Percentiles rank a stretch among this genome's conserved stretches.
These are phyloP conservation scores for Acleris laterana DNA, from an alignment of 2,888 invertebrate species.

Conservation along the genomic window DNA sequence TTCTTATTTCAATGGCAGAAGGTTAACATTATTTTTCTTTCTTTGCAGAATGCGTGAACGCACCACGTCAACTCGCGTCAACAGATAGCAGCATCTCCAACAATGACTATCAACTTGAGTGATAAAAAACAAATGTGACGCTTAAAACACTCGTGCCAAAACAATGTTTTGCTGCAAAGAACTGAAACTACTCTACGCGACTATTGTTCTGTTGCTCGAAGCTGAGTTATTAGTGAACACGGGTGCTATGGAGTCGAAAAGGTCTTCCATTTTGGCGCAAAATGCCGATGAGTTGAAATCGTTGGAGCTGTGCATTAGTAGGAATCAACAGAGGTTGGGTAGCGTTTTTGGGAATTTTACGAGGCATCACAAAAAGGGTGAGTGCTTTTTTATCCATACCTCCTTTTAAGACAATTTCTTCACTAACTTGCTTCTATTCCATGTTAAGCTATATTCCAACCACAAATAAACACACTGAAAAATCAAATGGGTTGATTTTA, in stretches of 20 bases:
- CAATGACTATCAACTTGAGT: constrained; percentile 80
- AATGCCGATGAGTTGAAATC: constrained; percentile 74
- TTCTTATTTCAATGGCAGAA: too few species aligned
- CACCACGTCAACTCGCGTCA: constrained; percentile 40
- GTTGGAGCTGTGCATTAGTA: constrained; percentile 71
- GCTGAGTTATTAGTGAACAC: constrained; percentile 74
- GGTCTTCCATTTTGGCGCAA: constrained; percentile 73
- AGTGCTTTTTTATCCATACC: constrained; percentile 25
- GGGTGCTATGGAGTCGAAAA: constrained; percentile 75
- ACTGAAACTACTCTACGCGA: constrained; percentile 77
- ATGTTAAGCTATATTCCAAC: too few species aligned
- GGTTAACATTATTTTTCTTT: constrained; percentile 39
- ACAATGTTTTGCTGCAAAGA: constrained; percentile 81
- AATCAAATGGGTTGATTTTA: too few species aligned
- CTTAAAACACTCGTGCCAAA: constrained; percentile 67
- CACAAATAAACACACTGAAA: too few species aligned
- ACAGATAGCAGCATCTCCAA: constrained; percentile 57
- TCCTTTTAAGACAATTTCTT: not conserved
- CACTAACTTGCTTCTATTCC: too few species aligned
- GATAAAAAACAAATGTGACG: constrained; percentile 68
- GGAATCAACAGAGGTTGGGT: constrained; percentile 75
- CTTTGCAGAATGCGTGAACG: constrained; percentile 62
- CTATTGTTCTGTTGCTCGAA: constrained; percentile 74
- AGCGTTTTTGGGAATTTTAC: constrained; percentile 80
- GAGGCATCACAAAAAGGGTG: constrained; percentile 79